Evolutionary conservation across 1,140 invertebrate species (phyloP).

Genomic region (Brachionus plicatilis): DNA sequence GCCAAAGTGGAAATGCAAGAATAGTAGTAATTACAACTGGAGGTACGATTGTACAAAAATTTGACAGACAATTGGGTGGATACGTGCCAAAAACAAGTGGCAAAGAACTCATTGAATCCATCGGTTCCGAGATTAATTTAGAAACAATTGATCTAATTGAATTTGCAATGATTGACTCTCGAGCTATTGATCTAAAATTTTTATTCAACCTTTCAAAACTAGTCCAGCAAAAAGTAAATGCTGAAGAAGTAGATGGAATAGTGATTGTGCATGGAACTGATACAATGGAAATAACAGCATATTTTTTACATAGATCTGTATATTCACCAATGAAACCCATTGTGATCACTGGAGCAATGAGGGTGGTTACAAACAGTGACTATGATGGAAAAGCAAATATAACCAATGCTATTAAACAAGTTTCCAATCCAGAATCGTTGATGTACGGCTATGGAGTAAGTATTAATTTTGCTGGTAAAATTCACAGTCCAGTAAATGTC

Average conservation of each 20-base stretch:
- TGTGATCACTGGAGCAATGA: conserved; percentile 32
- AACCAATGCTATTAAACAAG: conserved; percentile 31
- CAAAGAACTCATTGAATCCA: conserved; percentile 26
- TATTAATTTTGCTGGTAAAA: conserved; percentile 40
- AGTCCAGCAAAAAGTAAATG: conserved; percentile 32
- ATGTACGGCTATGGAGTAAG: not conserved
- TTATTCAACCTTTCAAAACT: not conserved
- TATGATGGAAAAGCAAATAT: conserved; percentile 40
- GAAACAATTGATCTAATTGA: conserved; percentile 36
- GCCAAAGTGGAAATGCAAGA: conserved; percentile 18
- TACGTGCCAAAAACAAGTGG: conserved; percentile 38
- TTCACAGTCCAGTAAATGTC: conserved; percentile 32
- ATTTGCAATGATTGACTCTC: conserved; percentile 35
- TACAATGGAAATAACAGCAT: conserved; percentile 39
- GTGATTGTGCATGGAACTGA: conserved; percentile 38
- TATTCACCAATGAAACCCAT: conserved; percentile 9
- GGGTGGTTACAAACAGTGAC: conserved; percentile 31
- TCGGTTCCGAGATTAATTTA: conserved; percentile 14
- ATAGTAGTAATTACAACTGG: conserved; percentile 34
- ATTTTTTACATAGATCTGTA: conserved; percentile 21
- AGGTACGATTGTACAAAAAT: conserved; percentile 38
- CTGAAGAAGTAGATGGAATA: conserved; percentile 7
- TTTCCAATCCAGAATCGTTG: conserved; percentile 21
- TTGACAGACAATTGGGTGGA: conserved; percentile 1
- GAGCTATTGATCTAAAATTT: conserved; percentile 33